These are phyloP conservation scores for Bungarus multicinctus DNA, from an alignment of 2,113 vertebrate genomes.

Conservation along the genomic window DNA sequence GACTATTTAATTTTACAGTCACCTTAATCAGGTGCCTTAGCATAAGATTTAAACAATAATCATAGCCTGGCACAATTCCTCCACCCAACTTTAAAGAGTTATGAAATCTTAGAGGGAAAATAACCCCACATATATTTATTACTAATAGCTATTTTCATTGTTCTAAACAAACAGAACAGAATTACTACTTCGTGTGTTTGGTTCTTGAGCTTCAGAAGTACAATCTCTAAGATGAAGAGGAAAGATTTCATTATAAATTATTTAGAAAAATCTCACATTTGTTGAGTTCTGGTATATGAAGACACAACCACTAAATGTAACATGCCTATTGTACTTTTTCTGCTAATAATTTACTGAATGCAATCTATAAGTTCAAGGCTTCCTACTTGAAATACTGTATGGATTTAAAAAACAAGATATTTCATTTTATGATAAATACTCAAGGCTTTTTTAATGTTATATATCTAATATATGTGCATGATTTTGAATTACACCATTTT, in stretches of 20 bases:
- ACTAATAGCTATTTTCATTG: background rate
- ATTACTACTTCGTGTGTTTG: background rate
- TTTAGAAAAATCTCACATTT: background rate
- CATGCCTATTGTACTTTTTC: background rate
- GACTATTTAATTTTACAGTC: background rate
- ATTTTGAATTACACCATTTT: background rate
- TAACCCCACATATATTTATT: background rate
- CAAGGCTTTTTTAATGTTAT: background rate
- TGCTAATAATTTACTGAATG: background rate
- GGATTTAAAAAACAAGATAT: background rate
- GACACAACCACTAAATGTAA: background rate
- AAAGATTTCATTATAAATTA: background rate
- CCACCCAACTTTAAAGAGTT: background rate
- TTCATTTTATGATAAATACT: background rate
- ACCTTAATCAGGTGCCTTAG: background rate
- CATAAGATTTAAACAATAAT: fast-evolving
- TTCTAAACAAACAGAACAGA: background rate
- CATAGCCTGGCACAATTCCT: background rate
- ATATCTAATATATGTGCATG: background rate
- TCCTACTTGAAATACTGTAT: background rate
- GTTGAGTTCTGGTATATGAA: background rate
- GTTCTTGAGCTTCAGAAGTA: background rate
- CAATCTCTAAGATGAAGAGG: background rate
- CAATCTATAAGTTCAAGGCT: background rate
- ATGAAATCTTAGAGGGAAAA: background rate